These are phyloP conservation scores for Paramacrobiotus metropolitanus DNA, from an alignment of 1,140 invertebrate genomes.

Conservation along the genomic window DNA sequence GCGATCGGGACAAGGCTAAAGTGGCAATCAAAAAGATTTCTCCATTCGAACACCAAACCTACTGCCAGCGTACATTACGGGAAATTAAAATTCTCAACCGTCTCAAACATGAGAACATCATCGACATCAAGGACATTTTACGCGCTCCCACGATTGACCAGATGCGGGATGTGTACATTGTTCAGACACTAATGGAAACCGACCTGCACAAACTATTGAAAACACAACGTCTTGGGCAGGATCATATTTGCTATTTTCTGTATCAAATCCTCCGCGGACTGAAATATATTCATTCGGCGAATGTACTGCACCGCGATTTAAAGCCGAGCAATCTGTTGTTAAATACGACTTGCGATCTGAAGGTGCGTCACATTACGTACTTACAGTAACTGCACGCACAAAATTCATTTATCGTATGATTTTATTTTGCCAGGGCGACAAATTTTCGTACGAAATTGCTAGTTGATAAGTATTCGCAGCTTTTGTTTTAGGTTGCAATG, in stretches of 20 bases:
- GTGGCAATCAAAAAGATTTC: slow-evolving; percentile 99
- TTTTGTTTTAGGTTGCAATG: too few relatives aligned
- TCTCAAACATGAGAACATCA: slow-evolving; percentile 99
- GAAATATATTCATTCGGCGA: slow-evolving; percentile 28
- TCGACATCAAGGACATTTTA: slow-evolving; percentile 96
- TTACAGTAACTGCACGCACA: too few relatives aligned
- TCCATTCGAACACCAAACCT: slow-evolving; percentile 98
- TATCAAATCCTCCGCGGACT: slow-evolving; percentile 40
- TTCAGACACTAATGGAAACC: slow-evolving; percentile 99
- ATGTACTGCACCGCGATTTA: slow-evolving; percentile 90
- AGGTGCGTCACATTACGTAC: slow-evolving; percentile 42
- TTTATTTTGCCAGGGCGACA: too few relatives aligned
- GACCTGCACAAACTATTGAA: slow-evolving; percentile 98
- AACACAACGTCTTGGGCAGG: slow-evolving; percentile 91
- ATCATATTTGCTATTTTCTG: slow-evolving; percentile 99
- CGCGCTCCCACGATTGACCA: slow-evolving; percentile 74
- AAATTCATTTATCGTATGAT: too few relatives aligned
- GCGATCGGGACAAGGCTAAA: slow-evolving; percentile 69
- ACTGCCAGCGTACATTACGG: slow-evolving; percentile 89
- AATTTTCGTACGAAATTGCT: too few relatives aligned
- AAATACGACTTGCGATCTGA: slow-evolving; percentile 98
- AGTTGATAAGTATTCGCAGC: too few relatives aligned
- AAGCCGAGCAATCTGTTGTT: slow-evolving; percentile 94
- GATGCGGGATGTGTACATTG: slow-evolving; percentile 99
- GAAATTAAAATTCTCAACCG: slow-evolving; percentile 98